phyloP scores from a whole-genome alignment of 2,888 invertebrate genomes.

The Dastarcus helophoroides region DNA sequence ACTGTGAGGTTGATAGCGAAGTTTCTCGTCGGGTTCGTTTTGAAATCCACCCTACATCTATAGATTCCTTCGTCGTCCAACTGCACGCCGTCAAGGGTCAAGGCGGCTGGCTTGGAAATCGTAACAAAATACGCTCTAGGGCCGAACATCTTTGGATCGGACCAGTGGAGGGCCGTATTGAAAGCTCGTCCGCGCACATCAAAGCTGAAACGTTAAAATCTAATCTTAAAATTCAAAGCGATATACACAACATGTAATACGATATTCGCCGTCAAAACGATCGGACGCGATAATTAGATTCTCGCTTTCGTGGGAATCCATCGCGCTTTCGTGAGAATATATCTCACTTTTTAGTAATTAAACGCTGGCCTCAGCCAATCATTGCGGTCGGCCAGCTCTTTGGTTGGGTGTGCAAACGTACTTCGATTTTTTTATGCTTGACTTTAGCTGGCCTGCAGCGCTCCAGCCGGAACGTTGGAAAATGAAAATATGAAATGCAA shows the following conservation, averaged over 20 bases:
- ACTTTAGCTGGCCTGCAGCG: too few relatives aligned
- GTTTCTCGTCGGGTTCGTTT: constrained; percentile 78
- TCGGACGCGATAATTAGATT: too few relatives aligned
- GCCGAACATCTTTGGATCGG: constrained; percentile 71
- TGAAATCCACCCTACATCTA: constrained; percentile 82
- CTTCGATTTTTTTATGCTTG: too few relatives aligned
- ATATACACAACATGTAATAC: background rate
- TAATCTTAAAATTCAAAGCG: background rate
- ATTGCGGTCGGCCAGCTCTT: too few relatives aligned
- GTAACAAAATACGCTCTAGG: constrained; percentile 77
- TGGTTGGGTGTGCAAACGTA: too few relatives aligned
- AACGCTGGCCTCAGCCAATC: too few relatives aligned
- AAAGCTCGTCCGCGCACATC: constrained; percentile 75
- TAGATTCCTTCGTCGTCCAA: constrained; percentile 79
- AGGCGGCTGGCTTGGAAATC: constrained; percentile 65
- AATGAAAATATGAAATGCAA: too few relatives aligned
- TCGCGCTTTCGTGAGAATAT: too few relatives aligned
- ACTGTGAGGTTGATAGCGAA: constrained; percentile 82
- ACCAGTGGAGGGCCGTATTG: constrained; percentile 73
- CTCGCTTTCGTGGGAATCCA: too few relatives aligned
- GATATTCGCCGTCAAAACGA: too few relatives aligned
- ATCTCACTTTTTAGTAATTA: too few relatives aligned
- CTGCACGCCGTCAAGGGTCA: constrained; percentile 73
- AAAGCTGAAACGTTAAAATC: constrained; percentile 51
- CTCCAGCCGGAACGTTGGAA: too few relatives aligned